phyloP scores from a whole-genome alignment of 2,113 vertebrate species.

The Syrrhaptes paradoxus region DNA sequence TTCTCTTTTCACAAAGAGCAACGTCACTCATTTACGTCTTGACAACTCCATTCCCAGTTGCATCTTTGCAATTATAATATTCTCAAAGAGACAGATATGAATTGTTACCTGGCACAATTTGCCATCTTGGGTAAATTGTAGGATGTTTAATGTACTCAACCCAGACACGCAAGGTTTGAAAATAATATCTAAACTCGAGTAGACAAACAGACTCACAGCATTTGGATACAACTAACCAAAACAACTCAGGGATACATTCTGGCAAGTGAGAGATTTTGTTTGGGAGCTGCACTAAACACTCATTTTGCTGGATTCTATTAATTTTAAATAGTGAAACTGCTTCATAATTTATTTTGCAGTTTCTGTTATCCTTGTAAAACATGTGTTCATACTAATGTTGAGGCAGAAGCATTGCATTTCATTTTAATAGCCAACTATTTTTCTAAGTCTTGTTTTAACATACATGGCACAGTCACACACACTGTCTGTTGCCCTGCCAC shows the following conservation, averaged over 20 bases:
- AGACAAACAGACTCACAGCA: background rate
- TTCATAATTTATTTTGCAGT: constrained; percentile 8
- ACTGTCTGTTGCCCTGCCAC: background rate
- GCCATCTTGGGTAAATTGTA: background rate
- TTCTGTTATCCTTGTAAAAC: background rate
- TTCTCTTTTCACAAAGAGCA: background rate
- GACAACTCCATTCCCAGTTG: background rate
- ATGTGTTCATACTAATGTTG: background rate
- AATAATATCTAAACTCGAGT: background rate
- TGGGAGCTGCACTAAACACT: background rate
- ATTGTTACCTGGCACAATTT: background rate
- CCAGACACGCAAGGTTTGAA: background rate
- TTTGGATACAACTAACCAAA: background rate
- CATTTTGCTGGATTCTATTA: background rate
- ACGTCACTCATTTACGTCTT: background rate
- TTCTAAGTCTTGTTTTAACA: background rate
- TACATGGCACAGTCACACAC: background rate
- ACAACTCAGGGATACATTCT: background rate
- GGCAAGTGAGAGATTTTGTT: background rate
- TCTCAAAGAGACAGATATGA: background rate
- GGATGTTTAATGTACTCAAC: background rate
- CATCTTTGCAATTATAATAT: background rate
- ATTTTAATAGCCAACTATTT: background rate
- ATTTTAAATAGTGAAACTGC: background rate
- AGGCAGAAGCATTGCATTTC: constrained; percentile 2